A percentile compares a stretch with the other conserved stretches of the same genome.
phyloP scores from a whole-genome alignment of 1,140 invertebrate genomes.

The Hyles euphorbiae region DNA sequence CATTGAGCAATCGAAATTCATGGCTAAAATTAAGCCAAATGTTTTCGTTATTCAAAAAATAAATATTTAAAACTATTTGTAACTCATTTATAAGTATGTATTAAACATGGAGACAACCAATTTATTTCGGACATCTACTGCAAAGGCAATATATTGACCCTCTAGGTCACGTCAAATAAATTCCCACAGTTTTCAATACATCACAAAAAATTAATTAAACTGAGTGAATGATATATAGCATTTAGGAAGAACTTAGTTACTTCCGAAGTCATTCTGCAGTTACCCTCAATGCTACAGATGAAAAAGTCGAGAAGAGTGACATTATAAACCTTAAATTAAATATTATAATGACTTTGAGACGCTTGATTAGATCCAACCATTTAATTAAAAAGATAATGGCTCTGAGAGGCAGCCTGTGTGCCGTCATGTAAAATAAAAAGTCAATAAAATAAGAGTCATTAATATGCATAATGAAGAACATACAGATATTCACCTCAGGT shows the following conservation, averaged over 20 bases:
- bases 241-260: neutral
- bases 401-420: conserved; percentile 9
- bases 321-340: neutral
- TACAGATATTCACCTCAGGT: conserved; percentile 60
- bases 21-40: too few species aligned
- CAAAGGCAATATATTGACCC: too few species aligned
- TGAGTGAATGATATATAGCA: too few species aligned
- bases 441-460: conserved; percentile 57
- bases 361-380: conserved; percentile 5
- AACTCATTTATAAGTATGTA: too few species aligned
- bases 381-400: conserved; percentile 29
- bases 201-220: too few species aligned
- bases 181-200: too few species aligned
- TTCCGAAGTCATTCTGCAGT: conserved; percentile 4
- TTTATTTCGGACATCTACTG: too few species aligned
- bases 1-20: too few species aligned
- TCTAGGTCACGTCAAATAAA: too few species aligned
- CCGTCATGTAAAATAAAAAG: conserved; percentile 31
- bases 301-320: neutral
- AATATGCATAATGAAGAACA: conserved; percentile 58
- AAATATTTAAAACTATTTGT: too few species aligned
- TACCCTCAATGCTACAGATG: neutral
- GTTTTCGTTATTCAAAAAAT: too few species aligned
- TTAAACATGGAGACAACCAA: too few species aligned
- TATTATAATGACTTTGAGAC: neutral